Base-by-base conservation (phyloP, 2,113 vertebrate genomes). In the Tetrao urogallus region DNA sequence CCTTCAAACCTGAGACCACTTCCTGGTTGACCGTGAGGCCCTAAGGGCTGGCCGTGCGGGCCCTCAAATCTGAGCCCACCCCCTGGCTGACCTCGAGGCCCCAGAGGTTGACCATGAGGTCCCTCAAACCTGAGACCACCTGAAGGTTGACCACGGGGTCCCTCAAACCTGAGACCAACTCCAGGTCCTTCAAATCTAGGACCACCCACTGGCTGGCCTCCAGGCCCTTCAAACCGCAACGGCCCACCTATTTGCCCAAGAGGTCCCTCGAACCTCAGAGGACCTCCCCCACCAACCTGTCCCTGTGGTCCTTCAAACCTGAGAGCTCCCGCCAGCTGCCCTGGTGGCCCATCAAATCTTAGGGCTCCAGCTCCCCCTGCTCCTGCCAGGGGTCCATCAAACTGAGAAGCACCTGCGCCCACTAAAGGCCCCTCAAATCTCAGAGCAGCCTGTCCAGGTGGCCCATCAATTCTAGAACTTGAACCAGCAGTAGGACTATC, bases 101-200 rank as follows among this genome's bases (percentile, higher is more conserved):
- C 98, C 25, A 98, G 93, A 82, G 97, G 96, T 81, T 98, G 99
- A 54, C 97, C 97, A 57, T 97, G 97, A 18, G 98, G 97, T 61
- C 97, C 96, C 79, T 99, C 99, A 91, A 98, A 99, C 88, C 98
- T 98, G 73, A 98, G 96, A 50, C 97, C 97, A 58, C 98, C 98
- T 12, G 97, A 97, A 42, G 98, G 97, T 57, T 98, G 98, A 97
- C 98, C 98, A 90, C 97, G 97, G 5, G 97, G 98, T 11, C 98
- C 98, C 7, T 99, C 99, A 77, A 98, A 99, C 63, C 97, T 97
- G 30, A 98, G 88, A 73, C 98, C 97, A 93, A 97, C 97, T 60
- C 97, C 97, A 19, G 98, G 97, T 22, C 98, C 98, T 11, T 99
- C 99, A 85, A 98, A 99, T 40, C 98, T 97, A 45, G 98, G 76